Evolutionary conservation across 2,113 vertebrate genomes (phyloP).

Genomic region (Chrysemys picta): DNA sequence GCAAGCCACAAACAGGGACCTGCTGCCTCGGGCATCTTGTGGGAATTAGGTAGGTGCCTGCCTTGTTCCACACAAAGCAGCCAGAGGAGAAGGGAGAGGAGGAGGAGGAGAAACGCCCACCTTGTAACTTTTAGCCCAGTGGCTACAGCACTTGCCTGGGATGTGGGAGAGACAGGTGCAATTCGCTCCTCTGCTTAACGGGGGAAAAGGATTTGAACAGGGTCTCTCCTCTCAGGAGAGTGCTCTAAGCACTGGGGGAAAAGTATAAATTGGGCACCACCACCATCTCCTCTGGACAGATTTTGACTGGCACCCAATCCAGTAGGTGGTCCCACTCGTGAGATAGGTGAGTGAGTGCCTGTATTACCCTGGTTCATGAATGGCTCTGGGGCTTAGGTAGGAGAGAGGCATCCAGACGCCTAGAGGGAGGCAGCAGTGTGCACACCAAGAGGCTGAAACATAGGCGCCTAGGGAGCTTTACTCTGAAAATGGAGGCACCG

Average conservation of each 20-base stretch:
- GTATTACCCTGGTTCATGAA: background rate
- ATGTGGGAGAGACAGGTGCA: rapidly evolving
- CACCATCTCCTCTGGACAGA: background rate
- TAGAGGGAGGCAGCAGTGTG: background rate
- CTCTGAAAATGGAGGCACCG: background rate
- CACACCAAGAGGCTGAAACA: background rate
- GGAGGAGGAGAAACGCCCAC: background rate
- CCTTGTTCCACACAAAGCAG: background rate
- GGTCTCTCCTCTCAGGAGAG: background rate
- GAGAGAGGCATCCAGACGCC: background rate
- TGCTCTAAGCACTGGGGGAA: background rate
- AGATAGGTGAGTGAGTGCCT: background rate
- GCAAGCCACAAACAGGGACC: background rate
- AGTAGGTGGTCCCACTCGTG: background rate
- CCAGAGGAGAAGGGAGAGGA: background rate
- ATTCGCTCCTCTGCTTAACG: background rate
- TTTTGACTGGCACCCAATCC: background rate
- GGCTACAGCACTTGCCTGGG: rapidly evolving
- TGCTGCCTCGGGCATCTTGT: background rate
- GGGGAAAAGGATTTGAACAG: background rate
- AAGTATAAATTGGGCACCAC: background rate
- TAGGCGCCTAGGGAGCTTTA: background rate
- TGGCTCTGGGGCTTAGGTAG: background rate
- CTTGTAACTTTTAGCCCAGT: background rate
- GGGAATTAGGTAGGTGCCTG: background rate